Percentiles rank a stretch among this genome's conserved stretches.
Evolutionary conservation across 2,113 vertebrate species (phyloP).

Genomic region (Coptodon rendalli): DNA sequence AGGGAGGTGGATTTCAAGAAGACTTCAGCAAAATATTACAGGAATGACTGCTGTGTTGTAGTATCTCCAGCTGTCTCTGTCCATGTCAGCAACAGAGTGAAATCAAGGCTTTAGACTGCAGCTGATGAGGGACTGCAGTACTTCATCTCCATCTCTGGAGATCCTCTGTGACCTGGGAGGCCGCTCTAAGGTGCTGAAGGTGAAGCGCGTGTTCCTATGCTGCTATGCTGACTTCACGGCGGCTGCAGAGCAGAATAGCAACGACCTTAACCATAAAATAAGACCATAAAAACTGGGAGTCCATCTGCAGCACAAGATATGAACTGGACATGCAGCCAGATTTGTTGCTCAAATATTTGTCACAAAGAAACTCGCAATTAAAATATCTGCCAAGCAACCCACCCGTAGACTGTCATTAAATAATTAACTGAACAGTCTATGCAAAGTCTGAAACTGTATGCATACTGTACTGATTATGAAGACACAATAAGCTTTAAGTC

Average conservation of each 20-base stretch:
- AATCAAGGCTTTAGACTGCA: not conserved
- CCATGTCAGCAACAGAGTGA: not conserved
- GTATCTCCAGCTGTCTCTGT: not conserved
- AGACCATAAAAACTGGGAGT: not conserved
- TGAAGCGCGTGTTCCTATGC: not conserved
- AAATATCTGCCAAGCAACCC: not conserved
- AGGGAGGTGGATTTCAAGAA: not conserved
- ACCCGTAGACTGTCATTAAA: not conserved
- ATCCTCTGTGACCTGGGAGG: not conserved
- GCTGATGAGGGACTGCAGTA: not conserved
- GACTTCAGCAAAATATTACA: not conserved
- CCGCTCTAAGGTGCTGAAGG: not conserved
- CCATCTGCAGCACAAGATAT: not conserved
- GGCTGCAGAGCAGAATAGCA: not conserved
- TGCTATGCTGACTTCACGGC: not conserved
- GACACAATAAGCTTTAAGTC: not conserved
- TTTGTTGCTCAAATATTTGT: not conserved
- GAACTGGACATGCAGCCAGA: not conserved
- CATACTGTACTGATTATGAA: not conserved
- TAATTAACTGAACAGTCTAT: not conserved
- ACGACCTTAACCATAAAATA: not conserved
- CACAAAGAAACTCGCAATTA: not conserved
- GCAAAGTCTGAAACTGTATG: not conserved
- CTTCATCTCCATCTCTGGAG: not conserved
- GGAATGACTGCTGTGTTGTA: not conserved